Percentiles rank a stretch among this genome's conserved stretches.
phyloP scores from a whole-genome alignment of 2,113 vertebrate species.

The Oryzias javanicus region DNA sequence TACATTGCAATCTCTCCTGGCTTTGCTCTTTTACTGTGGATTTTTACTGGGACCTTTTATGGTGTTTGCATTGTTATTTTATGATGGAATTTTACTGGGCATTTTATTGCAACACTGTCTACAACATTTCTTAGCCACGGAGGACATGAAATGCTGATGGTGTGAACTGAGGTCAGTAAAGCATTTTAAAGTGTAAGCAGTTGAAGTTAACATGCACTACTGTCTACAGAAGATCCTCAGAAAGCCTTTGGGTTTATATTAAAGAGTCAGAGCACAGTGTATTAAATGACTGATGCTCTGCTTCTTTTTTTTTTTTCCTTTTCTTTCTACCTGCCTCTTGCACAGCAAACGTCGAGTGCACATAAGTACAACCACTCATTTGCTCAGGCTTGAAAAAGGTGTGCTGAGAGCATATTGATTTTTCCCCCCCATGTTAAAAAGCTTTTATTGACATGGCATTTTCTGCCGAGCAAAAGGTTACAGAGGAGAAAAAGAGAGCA shows the following conservation, averaged over 20 bases:
- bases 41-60: slow-evolving; percentile 32
- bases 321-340: not conserved
- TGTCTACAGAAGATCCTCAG: not conserved
- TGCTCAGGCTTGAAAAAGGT: slow-evolving; percentile 38
- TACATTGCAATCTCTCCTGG: not conserved
- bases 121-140: slow-evolving; percentile 32
- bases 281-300: not conserved
- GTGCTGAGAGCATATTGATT: slow-evolving; percentile 62
- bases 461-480: slow-evolving; percentile 59
- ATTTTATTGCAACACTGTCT: slow-evolving; percentile 32
- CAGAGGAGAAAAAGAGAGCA: slow-evolving; percentile 22
- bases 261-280: not conserved
- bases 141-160: slow-evolving; percentile 56
- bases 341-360: not conserved
- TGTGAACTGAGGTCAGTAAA: slow-evolving; percentile 42
- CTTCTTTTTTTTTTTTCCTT: slow-evolving; percentile 1
- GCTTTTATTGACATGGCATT: slow-evolving; percentile 70
- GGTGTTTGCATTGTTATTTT: slow-evolving; percentile 43
- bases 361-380: slow-evolving; percentile 11
- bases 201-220: slow-evolving; percentile 25
- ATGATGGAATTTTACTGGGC: slow-evolving; percentile 43
- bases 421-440: slow-evolving; percentile 59
- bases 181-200: slow-evolving; percentile 26
- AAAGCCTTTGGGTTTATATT: slow-evolving; percentile 3
- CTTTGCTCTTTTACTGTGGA: slow-evolving; percentile 27